A percentile compares a stretch with the other conserved stretches of the same genome.
Evolutionary conservation across 2,797 vertebrate species (phyloP).

Genomic region (Bufotes viridis): DNA sequence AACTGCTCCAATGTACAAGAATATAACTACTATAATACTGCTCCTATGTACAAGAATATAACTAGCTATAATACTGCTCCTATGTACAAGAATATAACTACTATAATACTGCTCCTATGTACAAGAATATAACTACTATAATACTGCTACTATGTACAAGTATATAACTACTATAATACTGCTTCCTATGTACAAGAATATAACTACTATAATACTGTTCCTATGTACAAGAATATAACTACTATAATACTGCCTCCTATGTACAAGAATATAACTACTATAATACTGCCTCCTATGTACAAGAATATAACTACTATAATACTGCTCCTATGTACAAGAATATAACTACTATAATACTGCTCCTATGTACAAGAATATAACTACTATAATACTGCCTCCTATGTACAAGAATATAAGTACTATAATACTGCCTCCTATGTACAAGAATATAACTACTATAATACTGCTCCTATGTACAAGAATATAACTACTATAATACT

Average conservation of each 20-base stretch:
- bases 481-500: constrained; percentile 8
- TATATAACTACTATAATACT: constrained; percentile 24
- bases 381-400: background rate
- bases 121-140: background rate
- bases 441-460: constrained; percentile 21
- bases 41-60: constrained; percentile 1
- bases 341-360: constrained; percentile 10
- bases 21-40: constrained; percentile 6
- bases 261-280: constrained; percentile 16
- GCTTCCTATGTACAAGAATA: background rate
- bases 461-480: constrained; percentile 1
- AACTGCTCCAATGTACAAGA: constrained; percentile 1
- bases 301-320: constrained; percentile 1
- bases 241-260: constrained; percentile 3
- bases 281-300: constrained; percentile 9
- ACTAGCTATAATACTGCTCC: constrained; percentile 4
- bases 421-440: constrained; percentile 4
- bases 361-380: background rate
- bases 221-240: constrained; percentile 26
- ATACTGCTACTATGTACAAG: constrained; percentile 5
- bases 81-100: constrained; percentile 8
- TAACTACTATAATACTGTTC: background rate
- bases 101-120: background rate
- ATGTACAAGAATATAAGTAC: constrained; percentile 1
- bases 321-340: background rate